Evolutionary conservation across 1,140 invertebrate species (phyloP).

Genomic region (Bacillus rossius): DNA sequence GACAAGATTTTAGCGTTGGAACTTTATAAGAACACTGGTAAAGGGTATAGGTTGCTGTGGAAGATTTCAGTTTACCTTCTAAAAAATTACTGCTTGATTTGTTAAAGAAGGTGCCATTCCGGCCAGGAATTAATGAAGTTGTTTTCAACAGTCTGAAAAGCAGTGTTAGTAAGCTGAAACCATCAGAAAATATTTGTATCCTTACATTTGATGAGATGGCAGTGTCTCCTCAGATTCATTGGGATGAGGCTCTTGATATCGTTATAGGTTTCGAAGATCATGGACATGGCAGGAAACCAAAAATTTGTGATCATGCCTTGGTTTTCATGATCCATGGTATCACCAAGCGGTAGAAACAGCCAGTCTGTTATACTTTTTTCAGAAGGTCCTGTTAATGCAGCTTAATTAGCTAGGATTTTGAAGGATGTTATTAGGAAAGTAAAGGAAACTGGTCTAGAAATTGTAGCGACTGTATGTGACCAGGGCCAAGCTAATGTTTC

Average conservation of each 20-base stretch:
- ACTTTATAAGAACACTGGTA: too few species aligned
- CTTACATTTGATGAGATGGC: slow-evolving; percentile 29
- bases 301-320: slow-evolving; percentile 7
- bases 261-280: slow-evolving; percentile 25
- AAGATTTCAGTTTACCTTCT: too few species aligned
- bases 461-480: slow-evolving; percentile 12
- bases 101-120: too few species aligned
- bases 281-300: slow-evolving; percentile 16
- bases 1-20: too few species aligned
- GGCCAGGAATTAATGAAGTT: background rate
- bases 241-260: slow-evolving; percentile 20
- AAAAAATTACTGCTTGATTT: too few species aligned
- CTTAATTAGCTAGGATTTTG: background rate
- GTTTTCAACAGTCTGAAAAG: slow-evolving; percentile 14
- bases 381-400: background rate
- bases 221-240: slow-evolving; percentile 23
- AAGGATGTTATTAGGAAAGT: slow-evolving; percentile 22
- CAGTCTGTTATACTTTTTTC: slow-evolving; percentile 6
- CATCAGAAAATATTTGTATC: slow-evolving; percentile 19
- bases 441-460: slow-evolving; percentile 3
- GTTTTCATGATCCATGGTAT: slow-evolving; percentile 16
- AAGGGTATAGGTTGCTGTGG: too few species aligned
- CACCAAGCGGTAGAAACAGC: slow-evolving; percentile 8
- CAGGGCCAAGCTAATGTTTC: slow-evolving; percentile 11
- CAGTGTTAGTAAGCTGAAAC: background rate